A percentile compares a stretch with the other conserved stretches of the same genome.
Evolutionary conservation across 2,888 invertebrate species (phyloP).

Genomic region (Conistra vaccinii): DNA sequence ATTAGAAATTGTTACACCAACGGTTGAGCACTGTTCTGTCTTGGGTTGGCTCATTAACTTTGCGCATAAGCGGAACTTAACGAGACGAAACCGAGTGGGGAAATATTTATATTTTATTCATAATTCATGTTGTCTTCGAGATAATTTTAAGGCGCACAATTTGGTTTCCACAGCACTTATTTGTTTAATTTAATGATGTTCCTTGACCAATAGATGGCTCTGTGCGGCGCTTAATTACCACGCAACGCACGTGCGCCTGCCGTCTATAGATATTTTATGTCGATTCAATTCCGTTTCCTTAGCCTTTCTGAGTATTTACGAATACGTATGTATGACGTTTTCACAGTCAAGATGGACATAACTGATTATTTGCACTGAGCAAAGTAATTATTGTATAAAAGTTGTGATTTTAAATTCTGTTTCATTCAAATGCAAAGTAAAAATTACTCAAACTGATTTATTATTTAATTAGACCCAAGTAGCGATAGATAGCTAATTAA

Average conservation of each 20-base stretch:
- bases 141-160: conserved; percentile 62
- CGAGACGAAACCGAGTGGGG: conserved; percentile 68
- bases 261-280: conserved; percentile 44
- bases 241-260: conserved; percentile 43
- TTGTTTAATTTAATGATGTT: conserved; percentile 63
- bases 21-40: conserved; percentile 70
- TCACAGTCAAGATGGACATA: conserved; percentile 1
- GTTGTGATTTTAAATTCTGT: not conserved
- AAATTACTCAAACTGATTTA: conserved; percentile 1
- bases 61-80: conserved; percentile 75
- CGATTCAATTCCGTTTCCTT: conserved; percentile 42
- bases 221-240: conserved; percentile 50
- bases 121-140: conserved; percentile 71
- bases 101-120: conserved; percentile 72
- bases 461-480: conserved; percentile 2
- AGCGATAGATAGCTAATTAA: conserved; percentile 16
- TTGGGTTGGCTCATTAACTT: conserved; percentile 81
- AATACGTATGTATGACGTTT: conserved; percentile 31
- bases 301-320: conserved; percentile 32
- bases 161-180: conserved; percentile 60
- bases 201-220: conserved; percentile 58
- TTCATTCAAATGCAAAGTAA: conserved; percentile 1
- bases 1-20: conserved; percentile 81
- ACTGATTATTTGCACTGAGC: not conserved
- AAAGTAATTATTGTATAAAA: not conserved